phyloP scores from a whole-genome alignment of 2,888 invertebrate genomes.

The Euclidia mi region DNA sequence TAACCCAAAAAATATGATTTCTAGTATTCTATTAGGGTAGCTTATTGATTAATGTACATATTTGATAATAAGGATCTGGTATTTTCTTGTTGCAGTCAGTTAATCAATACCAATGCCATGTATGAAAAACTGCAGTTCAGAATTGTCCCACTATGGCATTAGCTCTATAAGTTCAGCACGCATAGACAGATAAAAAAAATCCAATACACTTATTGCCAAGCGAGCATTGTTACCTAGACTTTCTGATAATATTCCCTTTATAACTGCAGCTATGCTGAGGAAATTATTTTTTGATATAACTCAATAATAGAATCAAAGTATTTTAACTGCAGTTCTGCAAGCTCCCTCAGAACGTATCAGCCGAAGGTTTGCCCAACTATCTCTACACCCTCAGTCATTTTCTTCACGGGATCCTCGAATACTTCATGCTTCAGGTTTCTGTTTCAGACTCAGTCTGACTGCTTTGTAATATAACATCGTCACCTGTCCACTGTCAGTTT shows the following conservation, averaged over 20 bases:
- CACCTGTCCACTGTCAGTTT: too few species aligned
- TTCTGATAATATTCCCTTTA: conserved; percentile 25
- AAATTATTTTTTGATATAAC: conserved; percentile 57
- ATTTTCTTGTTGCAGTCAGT: too few species aligned
- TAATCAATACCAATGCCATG: too few species aligned
- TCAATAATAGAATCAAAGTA: conserved; percentile 66
- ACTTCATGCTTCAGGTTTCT: conserved; percentile 58
- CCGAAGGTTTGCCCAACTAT: conserved; percentile 66
- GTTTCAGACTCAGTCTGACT: conserved; percentile 58
- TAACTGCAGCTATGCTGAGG: background rate
- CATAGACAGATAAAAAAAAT: background rate
- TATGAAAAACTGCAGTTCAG: too few species aligned
- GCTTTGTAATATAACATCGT: conserved; percentile 72
- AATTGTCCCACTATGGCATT: background rate
- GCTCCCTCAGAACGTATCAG: conserved; percentile 43
- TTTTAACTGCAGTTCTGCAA: conserved; percentile 52
- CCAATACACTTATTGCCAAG: conserved; percentile 27
- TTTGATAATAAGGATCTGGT: too few species aligned
- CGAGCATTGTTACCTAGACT: conserved; percentile 27
- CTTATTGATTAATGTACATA: too few species aligned
- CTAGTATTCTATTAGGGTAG: too few species aligned
- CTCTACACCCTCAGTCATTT: conserved; percentile 53
- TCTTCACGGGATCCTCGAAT: conserved; percentile 53
- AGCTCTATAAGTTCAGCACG: too few species aligned
- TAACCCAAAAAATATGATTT: too few species aligned